Percentiles rank a stretch among this genome's conserved stretches.
These are phyloP conservation scores for Crenuchus spilurus DNA, from an alignment of 2,797 vertebrate species.

Conservation along the genomic window DNA sequence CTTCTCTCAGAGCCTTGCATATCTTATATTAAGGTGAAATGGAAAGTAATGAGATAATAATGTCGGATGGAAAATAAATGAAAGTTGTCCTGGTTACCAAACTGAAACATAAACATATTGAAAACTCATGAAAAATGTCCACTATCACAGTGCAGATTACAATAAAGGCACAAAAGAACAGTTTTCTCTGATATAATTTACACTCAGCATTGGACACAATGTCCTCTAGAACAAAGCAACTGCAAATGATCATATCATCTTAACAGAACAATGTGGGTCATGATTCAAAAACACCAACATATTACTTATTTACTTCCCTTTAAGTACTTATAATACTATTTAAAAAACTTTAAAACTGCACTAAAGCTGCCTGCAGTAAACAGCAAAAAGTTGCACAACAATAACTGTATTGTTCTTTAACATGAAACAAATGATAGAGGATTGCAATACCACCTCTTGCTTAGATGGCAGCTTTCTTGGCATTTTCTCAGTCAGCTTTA, in stretches of 20 bases:
- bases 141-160: background rate
- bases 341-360: background rate
- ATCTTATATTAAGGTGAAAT: conserved; percentile 34
- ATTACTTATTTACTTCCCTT: background rate
- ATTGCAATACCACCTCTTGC: too few relatives aligned
- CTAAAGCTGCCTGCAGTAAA: background rate
- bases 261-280: background rate
- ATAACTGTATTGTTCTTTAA: too few relatives aligned
- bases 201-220: background rate
- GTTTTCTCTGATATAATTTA: background rate
- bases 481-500: too few relatives aligned
- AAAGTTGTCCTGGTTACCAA: conserved; percentile 32
- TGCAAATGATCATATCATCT: background rate
- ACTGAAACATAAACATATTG: conserved; percentile 18
- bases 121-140: conserved; percentile 1
- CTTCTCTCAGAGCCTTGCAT: conserved; percentile 25
- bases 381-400: background rate
- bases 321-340: background rate
- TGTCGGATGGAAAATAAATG: conserved; percentile 30
- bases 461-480: too few relatives aligned
- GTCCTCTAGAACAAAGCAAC: background rate
- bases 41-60: conserved; percentile 38
- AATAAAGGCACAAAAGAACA: background rate
- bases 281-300: background rate
- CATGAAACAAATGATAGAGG: too few relatives aligned